A percentile compares a stretch with the other conserved stretches of the same genome.
Evolutionary conservation across 2,888 invertebrate genomes (phyloP).

Genomic region (Harmothoe impar): DNA sequence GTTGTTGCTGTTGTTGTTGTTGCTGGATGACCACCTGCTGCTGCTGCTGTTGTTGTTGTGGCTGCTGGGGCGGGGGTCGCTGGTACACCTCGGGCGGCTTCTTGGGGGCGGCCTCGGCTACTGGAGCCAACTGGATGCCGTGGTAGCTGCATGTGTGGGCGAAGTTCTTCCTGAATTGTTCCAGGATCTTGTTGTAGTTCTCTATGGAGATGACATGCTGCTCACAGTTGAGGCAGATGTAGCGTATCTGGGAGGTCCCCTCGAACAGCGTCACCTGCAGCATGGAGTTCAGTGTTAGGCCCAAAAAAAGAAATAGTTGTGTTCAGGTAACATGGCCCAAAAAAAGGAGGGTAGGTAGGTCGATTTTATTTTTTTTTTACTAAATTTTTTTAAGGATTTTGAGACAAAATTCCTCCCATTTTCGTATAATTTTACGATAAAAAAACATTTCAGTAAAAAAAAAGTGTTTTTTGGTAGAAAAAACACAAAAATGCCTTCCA

Average conservation of each 20-base stretch:
- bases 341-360: too few species aligned
- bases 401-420: too few species aligned
- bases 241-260: constrained; percentile 43
- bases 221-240: constrained; percentile 40
- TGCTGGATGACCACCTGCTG: neutral
- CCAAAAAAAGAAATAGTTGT: too few species aligned
- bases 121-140: constrained; percentile 24
- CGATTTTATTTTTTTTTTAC: too few species aligned
- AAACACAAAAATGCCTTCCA: too few species aligned
- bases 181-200: constrained; percentile 53
- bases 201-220: constrained; percentile 52
- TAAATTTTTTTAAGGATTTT: too few species aligned
- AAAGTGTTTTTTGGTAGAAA: too few species aligned
- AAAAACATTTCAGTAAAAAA: too few species aligned
- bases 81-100: neutral
- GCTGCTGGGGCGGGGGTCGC: neutral
- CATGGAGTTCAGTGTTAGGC: too few species aligned
- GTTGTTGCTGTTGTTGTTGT: neutral
- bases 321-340: too few species aligned
- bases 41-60: neutral
- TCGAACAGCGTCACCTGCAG: constrained; percentile 34
- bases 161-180: constrained; percentile 40
- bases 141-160: constrained; percentile 50
- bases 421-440: too few species aligned
- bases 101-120: neutral